Percentiles rank a stretch among this genome's conserved stretches.
Conservation (phyloP, 2,888 invertebrate species). For the Nebria brevicollis region DNA sequence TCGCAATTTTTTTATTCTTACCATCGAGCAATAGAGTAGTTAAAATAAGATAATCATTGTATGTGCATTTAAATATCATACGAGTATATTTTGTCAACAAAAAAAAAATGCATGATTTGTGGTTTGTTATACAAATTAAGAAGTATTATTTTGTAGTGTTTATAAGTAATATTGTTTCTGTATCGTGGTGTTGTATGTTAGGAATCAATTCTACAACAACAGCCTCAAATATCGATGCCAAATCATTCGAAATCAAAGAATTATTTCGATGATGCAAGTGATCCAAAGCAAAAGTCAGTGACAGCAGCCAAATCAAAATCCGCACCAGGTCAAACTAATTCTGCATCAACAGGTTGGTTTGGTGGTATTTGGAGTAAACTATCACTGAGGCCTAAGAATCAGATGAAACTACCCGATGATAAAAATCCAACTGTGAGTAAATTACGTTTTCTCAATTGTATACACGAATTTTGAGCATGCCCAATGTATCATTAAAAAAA, state of each 20-base stretch:
- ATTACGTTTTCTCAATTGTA: not conserved
- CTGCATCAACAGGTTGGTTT: conserved; percentile 75
- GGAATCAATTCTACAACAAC: conserved; percentile 52
- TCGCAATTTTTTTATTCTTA: no score
- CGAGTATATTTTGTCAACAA: not conserved
- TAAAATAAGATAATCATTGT: no score
- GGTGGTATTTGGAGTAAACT: conserved; percentile 88
- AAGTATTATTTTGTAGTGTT: conserved; percentile 23
- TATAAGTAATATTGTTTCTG: conserved; percentile 44
- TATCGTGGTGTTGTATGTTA: conserved; percentile 58
- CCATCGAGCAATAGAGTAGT: no score
- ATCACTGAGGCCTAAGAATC: conserved; percentile 86
- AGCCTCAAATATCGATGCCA: conserved; percentile 69
- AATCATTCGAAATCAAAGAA: conserved; percentile 62
- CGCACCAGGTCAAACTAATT: conserved; percentile 51
- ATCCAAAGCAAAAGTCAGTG: conserved; percentile 25
- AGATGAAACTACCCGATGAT: conserved; percentile 96
- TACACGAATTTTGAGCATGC: not conserved
- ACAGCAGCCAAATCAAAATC: conserved; percentile 47
- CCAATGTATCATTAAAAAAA: not conserved
- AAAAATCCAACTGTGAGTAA: conserved; percentile 85
- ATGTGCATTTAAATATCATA: no score
- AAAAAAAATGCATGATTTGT: not conserved
- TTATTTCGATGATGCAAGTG: conserved; percentile 55
- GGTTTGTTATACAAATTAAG: not conserved